These are phyloP conservation scores for Mycalesis mineus DNA, from an alignment of 2,888 invertebrate species.

Conservation along the genomic window DNA sequence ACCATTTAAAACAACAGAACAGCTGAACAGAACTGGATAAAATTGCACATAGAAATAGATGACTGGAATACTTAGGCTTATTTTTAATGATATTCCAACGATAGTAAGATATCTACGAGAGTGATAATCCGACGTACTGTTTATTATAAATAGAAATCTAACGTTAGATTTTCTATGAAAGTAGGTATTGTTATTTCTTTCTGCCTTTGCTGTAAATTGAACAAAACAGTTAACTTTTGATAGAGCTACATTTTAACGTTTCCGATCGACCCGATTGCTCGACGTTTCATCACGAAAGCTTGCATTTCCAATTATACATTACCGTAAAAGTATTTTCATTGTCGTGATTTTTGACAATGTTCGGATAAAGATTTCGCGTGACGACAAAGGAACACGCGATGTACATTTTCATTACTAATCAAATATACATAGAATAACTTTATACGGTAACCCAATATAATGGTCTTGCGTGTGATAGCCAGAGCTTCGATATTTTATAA, in stretches of 20 bases:
- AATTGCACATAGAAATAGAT: no score
- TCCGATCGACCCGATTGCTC: not conserved
- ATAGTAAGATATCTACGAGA: no score
- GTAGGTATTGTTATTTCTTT: no score
- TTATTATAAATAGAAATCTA: no score
- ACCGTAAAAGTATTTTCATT: not conserved
- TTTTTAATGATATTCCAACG: no score
- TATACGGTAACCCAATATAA: not conserved
- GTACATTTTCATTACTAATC: not conserved
- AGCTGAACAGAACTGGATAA: no score
- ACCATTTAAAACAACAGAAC: no score
- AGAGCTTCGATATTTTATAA: no score
- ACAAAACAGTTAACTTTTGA: not conserved
- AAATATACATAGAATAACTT: not conserved
- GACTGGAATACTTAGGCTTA: no score
- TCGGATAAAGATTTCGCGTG: constrained; percentile 22
- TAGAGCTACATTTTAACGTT: not conserved
- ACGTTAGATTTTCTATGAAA: no score
- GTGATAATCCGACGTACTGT: no score
- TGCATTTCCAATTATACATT: constrained; percentile 7
- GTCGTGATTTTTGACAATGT: constrained; percentile 15
- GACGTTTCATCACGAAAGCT: constrained; percentile 6
- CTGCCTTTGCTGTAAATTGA: not conserved
- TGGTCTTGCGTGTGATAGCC: no score
- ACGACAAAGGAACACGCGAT: constrained; percentile 15